phyloP scores from a whole-genome alignment of 2,797 vertebrate species.

The Zenarchopterus dispar region DNA sequence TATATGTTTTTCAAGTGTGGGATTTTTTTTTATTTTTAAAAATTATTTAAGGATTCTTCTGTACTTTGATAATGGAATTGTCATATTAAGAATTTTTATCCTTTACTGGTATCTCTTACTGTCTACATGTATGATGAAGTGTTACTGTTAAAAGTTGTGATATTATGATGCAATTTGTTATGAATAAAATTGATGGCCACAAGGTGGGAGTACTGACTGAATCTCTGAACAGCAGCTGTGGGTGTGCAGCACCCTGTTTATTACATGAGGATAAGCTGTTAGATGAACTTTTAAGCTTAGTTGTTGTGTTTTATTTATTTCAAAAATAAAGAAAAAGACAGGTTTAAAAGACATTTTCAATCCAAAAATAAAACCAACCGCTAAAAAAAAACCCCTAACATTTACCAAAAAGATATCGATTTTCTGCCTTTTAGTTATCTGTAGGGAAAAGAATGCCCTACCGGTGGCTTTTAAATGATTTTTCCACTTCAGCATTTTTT shows the following conservation, averaged over 20 bases:
- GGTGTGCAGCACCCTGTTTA: conserved; percentile 18
- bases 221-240: conserved; percentile 29
- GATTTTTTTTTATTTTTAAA: not conserved
- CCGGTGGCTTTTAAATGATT: too few relatives aligned
- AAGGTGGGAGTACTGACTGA: conserved; percentile 45
- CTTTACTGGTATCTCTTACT: not conserved
- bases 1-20: not conserved
- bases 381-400: too few relatives aligned
- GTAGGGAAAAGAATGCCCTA: too few relatives aligned
- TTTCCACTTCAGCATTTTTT: too few relatives aligned
- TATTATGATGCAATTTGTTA: not conserved
- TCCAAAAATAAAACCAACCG: too few relatives aligned
- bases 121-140: not conserved
- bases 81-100: not conserved
- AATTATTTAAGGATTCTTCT: conserved; percentile 7
- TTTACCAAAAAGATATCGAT: too few relatives aligned
- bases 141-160: not conserved
- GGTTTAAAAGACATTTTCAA: too few relatives aligned
- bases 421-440: too few relatives aligned
- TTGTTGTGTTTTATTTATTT: too few relatives aligned
- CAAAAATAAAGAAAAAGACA: too few relatives aligned
- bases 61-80: not conserved
- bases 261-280: conserved; percentile 25
- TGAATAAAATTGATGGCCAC: conserved; percentile 44
- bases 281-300: conserved; percentile 38